A percentile compares a stretch with the other conserved stretches of the same genome.
Conservation (phyloP, 2,797 vertebrate genomes). For the Acanthurus leucopareius region DNA sequence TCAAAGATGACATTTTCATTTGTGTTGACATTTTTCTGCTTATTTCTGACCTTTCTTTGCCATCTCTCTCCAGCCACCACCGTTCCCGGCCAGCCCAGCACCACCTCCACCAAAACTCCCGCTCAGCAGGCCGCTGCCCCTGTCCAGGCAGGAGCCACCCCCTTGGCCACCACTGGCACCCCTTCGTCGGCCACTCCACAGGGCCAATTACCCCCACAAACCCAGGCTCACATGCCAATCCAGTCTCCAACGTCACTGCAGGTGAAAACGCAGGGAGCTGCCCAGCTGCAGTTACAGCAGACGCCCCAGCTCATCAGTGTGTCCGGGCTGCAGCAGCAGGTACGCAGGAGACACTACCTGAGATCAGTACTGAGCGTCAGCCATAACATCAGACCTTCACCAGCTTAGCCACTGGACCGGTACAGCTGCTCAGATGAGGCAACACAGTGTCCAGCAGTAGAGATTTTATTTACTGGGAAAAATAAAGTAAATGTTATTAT, state of each 20-base stretch:
- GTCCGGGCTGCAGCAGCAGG: slow-evolving; percentile 92
- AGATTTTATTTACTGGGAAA: no score
- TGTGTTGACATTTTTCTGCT: neutral
- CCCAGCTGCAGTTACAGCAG: slow-evolving; percentile 88
- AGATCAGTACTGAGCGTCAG: no score
- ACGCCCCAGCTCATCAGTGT: slow-evolving; percentile 89
- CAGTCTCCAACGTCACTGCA: slow-evolving; percentile 88
- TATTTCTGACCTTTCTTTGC: neutral
- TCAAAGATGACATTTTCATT: neutral
- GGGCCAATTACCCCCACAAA: slow-evolving; percentile 89
- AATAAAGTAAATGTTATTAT: no score
- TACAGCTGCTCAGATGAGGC: no score
- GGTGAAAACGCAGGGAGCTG: slow-evolving; percentile 83
- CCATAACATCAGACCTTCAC: no score
- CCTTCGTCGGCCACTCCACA: slow-evolving; percentile 86
- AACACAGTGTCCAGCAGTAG: no score
- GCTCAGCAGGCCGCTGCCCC: slow-evolving; percentile 82
- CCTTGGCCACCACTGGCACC: slow-evolving; percentile 81
- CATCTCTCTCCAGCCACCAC: slow-evolving; percentile 55
- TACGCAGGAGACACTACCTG: slow-evolving; percentile 50
- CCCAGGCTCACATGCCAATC: slow-evolving; percentile 86
- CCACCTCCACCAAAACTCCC: slow-evolving; percentile 81
- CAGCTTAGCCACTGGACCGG: no score
- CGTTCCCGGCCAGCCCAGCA: slow-evolving; percentile 69
- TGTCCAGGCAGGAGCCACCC: slow-evolving; percentile 80